Conservation (phyloP, 2,888 invertebrate genomes). For the Rhopalosiphum nymphaeae region DNA sequence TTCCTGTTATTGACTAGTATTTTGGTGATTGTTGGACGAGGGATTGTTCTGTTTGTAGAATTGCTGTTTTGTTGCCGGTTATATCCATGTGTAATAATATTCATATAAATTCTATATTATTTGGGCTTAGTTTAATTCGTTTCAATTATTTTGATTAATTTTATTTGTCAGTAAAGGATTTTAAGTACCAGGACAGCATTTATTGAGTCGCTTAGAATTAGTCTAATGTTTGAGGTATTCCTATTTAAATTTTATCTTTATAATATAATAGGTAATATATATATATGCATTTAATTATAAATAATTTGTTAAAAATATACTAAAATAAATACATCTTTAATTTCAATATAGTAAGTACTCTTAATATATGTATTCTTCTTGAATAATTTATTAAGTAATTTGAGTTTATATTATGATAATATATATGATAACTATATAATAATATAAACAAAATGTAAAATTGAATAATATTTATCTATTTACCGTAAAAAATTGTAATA, state of each 20-base stretch:
- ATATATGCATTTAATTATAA: not conserved
- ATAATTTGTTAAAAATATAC: not conserved
- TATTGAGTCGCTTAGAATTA: not conserved
- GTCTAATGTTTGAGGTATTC: not conserved
- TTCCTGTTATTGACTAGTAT: not conserved
- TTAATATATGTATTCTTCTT: too few relatives aligned
- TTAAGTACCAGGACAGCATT: not conserved
- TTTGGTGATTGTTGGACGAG: not conserved
- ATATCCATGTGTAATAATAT: not conserved
- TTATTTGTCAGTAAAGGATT: not conserved
- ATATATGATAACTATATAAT: not conserved
- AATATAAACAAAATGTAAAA: not conserved
- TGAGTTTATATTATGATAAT: not conserved
- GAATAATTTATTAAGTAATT: not conserved
- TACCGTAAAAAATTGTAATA: not conserved
- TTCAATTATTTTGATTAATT: not conserved
- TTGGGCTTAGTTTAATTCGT: not conserved
- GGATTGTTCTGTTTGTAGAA: not conserved
- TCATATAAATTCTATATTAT: not conserved
- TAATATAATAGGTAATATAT: not conserved
- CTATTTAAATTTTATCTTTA: not conserved
- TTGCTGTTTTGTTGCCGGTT: not conserved
- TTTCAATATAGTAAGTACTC: not conserved
- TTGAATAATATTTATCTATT: not conserved
- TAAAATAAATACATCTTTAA: not conserved